Percentiles rank a stretch among this genome's conserved stretches.
phyloP scores from a whole-genome alignment of 2,113 vertebrate species.

The Catharus minimus region DNA sequence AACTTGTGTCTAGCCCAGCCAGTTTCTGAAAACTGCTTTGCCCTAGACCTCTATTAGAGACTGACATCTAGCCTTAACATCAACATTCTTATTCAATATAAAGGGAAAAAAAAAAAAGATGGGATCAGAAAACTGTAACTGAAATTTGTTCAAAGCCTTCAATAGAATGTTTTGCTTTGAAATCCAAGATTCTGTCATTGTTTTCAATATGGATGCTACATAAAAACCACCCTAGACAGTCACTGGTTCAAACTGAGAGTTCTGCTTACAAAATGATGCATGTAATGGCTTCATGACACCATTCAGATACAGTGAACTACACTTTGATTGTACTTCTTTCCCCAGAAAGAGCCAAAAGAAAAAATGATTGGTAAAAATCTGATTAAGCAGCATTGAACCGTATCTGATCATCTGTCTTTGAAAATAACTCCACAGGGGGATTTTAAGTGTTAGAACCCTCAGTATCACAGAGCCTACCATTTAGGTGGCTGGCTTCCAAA shows the following conservation, averaged over 20 bases:
- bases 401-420: neutral
- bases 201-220: neutral
- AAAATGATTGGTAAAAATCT: conserved; percentile 14
- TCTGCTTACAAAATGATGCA: neutral
- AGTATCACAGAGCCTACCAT: neutral
- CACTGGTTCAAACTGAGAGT: neutral
- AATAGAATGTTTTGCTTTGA: neutral
- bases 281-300: neutral
- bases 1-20: neutral
- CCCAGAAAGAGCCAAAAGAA: neutral
- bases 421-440: neutral
- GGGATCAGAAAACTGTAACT: neutral
- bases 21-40: conserved; percentile 1
- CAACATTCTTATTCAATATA: neutral
- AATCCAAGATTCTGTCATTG: neutral
- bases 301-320: neutral
- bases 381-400: neutral
- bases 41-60: neutral
- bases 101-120: neutral
- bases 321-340: neutral
- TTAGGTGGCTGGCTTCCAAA: conserved; percentile 5
- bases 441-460: neutral
- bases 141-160: neutral
- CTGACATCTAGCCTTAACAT: neutral
- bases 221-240: neutral